Conservation (phyloP, 2,113 vertebrate genomes). For the Callipepla squamata region DNA sequence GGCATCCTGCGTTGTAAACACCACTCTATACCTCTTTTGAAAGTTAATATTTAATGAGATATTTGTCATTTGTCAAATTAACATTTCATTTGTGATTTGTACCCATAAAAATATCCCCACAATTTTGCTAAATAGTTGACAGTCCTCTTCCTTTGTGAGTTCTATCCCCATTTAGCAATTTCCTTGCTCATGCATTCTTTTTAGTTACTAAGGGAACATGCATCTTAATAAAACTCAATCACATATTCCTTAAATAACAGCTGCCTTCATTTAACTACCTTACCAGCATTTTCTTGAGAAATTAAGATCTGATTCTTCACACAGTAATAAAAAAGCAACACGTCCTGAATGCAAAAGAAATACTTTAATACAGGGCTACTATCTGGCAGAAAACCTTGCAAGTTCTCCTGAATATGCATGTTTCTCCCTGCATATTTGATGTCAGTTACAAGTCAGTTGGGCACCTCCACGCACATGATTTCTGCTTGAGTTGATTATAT, state of each 20-base stretch:
- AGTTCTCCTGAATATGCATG: background rate
- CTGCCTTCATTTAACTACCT: slow-evolving; percentile 5
- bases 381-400: background rate
- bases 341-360: background rate
- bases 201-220: slow-evolving; percentile 70
- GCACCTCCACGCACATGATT: background rate
- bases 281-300: background rate
- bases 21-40: background rate
- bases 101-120: background rate
- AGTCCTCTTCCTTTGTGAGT: background rate
- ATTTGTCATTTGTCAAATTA: background rate
- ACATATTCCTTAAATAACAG: slow-evolving; percentile 36
- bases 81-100: background rate
- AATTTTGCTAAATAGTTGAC: background rate
- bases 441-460: background rate
- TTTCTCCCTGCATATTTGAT: background rate
- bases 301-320: background rate
- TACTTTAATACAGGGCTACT: accelerated
- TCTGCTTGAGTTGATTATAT: background rate
- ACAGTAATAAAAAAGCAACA: background rate
- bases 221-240: slow-evolving; percentile 61
- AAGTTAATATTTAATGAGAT: background rate
- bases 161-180: background rate
- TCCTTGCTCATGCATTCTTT: background rate
- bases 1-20: background rate